phyloP scores from a whole-genome alignment of 1,140 invertebrate species.

The Antheraea mylitta region DNA sequence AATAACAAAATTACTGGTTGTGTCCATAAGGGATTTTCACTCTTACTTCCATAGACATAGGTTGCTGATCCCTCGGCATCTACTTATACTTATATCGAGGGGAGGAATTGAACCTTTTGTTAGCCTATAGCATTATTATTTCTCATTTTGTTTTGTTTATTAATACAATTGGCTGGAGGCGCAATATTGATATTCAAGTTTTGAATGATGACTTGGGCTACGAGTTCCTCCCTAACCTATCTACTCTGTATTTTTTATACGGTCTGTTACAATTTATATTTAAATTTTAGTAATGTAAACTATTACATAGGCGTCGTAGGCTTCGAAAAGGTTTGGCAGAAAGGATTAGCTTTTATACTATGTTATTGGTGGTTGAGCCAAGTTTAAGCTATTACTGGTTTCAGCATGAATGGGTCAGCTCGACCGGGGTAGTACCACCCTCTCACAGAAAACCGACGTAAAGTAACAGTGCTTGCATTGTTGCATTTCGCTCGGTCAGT shows the following conservation, averaged over 20 bases:
- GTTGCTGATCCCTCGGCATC: constrained; percentile 53
- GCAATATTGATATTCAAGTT: constrained; percentile 79
- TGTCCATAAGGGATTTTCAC: constrained; percentile 51
- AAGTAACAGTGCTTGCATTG: too few species aligned
- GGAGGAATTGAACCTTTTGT: constrained; percentile 78
- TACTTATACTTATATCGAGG: constrained; percentile 50
- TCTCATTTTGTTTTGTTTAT: constrained; percentile 79
- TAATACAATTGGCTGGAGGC: constrained; percentile 77
- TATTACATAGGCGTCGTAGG: too few species aligned
- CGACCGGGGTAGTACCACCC: too few species aligned
- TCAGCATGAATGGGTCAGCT: too few species aligned
- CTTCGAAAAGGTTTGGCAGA: too few species aligned
- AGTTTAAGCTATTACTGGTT: too few species aligned
- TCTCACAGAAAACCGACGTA: too few species aligned
- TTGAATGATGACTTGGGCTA: constrained; percentile 71
- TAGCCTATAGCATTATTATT: constrained; percentile 78
- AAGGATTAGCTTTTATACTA: too few species aligned
- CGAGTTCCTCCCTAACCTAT: constrained; percentile 40
- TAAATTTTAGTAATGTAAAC: too few species aligned
- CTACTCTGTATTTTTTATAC: constrained; percentile 70
- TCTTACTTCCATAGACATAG: constrained; percentile 59
- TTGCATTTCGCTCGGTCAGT: too few species aligned
- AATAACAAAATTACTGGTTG: constrained; percentile 77
- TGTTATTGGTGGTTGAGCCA: too few species aligned
- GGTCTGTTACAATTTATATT: constrained; percentile 21